phyloP scores from a whole-genome alignment of 2,797 vertebrate species.

The Denticeps clupeoides region DNA sequence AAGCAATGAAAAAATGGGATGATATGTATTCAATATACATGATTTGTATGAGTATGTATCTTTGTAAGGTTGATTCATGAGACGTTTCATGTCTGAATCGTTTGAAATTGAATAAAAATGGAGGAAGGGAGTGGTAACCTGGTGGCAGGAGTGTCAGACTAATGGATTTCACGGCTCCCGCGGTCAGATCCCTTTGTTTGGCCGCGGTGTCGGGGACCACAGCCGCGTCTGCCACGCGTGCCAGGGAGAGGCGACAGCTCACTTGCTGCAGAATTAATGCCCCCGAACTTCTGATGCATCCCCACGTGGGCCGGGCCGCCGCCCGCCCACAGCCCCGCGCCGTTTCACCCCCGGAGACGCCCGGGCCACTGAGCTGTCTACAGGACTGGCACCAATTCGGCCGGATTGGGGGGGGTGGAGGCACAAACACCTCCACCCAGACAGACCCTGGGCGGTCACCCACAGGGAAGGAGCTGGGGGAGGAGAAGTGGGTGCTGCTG shows the following conservation, averaged over 20 bases:
- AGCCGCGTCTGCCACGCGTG: constrained; percentile 21
- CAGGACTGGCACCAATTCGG: constrained; percentile 27
- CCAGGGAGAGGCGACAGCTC: constrained; percentile 14
- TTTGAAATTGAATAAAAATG: too few relatives aligned
- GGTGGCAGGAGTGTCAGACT: constrained; percentile 13
- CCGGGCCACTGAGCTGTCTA: constrained; percentile 19
- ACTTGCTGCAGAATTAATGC: constrained; percentile 16
- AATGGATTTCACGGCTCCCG: constrained; percentile 40
- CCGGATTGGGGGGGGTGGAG: background rate
- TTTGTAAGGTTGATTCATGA: too few relatives aligned
- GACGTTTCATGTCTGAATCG: too few relatives aligned
- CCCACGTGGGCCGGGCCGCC: background rate
- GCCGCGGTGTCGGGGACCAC: constrained; percentile 18
- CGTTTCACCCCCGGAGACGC: constrained; percentile 15
- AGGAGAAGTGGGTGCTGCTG: constrained; percentile 8
- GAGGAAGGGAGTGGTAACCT: too few relatives aligned
- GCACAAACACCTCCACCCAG: background rate
- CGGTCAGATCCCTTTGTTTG: constrained; percentile 31
- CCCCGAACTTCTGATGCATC: constrained; percentile 18
- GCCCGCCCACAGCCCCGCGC: constrained; percentile 10
- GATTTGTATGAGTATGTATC: too few relatives aligned
- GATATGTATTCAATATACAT: too few relatives aligned
- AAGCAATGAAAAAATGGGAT: too few relatives aligned
- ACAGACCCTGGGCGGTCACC: too few relatives aligned
- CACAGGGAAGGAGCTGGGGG: constrained; percentile 1